Conservation (phyloP, 37 sponge, comb jelly and placozoan genomes). For the Chondrilla cf. caribensis region DNA sequence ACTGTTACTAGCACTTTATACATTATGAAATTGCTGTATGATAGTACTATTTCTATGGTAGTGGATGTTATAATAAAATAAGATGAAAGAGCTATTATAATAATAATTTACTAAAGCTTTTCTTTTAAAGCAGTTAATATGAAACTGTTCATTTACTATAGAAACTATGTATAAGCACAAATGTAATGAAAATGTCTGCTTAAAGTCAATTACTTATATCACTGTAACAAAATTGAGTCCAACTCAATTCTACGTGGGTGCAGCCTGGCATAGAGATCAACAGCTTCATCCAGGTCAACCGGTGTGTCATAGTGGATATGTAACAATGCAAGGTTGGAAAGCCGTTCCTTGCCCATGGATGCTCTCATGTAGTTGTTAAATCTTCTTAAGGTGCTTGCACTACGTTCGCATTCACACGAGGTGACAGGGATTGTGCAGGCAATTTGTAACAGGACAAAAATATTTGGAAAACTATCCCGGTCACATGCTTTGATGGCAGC, state of each 20-base stretch:
- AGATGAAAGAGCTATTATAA: too few relatives aligned
- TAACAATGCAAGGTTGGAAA: background rate
- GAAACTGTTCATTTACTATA: too few relatives aligned
- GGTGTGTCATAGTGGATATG: slow-evolving; percentile 3
- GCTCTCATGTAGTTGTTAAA: slow-evolving; percentile 43
- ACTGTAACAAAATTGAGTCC: too few relatives aligned
- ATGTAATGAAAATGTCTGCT: too few relatives aligned
- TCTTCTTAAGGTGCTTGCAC: slow-evolving; percentile 41
- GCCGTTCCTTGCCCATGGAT: slow-evolving; percentile 24
- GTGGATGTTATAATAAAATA: too few relatives aligned
- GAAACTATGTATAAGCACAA: too few relatives aligned
- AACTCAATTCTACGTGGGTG: slow-evolving; percentile 5
- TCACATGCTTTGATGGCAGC: slow-evolving; percentile 32
- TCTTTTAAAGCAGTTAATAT: too few relatives aligned
- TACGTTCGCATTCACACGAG: slow-evolving; percentile 49
- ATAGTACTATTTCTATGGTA: too few relatives aligned
- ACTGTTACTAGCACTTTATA: too few relatives aligned
- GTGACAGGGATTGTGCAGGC: slow-evolving; percentile 52
- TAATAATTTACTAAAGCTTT: too few relatives aligned
- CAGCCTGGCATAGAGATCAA: background rate
- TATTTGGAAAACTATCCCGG: slow-evolving; percentile 19
- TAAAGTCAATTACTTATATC: too few relatives aligned
- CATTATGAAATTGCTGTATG: too few relatives aligned
- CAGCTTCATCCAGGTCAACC: background rate
- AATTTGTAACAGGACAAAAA: slow-evolving; percentile 23